A percentile compares a stretch with the other conserved stretches of the same genome.
Evolutionary conservation across 1,140 invertebrate species (phyloP).

Genomic region (Nylanderia fulva): DNA sequence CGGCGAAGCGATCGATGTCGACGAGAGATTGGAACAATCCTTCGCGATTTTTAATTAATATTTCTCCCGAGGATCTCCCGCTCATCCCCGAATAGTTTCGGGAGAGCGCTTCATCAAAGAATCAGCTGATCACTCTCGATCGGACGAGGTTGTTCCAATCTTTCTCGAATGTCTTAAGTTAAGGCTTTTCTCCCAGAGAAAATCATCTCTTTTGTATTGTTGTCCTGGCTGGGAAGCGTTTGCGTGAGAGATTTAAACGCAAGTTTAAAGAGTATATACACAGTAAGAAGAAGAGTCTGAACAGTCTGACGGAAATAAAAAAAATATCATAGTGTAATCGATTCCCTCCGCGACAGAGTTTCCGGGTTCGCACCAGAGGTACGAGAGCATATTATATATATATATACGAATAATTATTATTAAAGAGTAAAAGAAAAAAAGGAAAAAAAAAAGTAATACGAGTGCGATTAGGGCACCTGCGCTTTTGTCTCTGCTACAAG

Average conservation of each 20-base stretch:
- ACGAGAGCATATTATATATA: slow-evolving; percentile 58
- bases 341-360: slow-evolving; percentile 17
- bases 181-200: slow-evolving; percentile 2
- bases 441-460: slow-evolving; percentile 46
- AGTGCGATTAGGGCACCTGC: slow-evolving; percentile 80
- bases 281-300: too few relatives aligned
- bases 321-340: neutral
- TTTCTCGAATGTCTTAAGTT: neutral
- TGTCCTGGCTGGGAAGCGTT: slow-evolving; percentile 12
- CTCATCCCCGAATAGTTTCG: too few relatives aligned
- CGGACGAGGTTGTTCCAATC: neutral
- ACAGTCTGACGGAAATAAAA: neutral
- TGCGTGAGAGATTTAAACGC: neutral
- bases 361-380: slow-evolving; percentile 64
- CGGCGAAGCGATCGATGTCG: neutral
- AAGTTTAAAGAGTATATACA: neutral
- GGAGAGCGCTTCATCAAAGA: too few relatives aligned
- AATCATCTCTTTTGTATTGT: neutral
- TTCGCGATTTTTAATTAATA: neutral
- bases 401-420: slow-evolving; percentile 64
- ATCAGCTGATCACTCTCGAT: neutral
- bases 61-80: neutral
- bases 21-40: neutral
- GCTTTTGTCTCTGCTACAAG: slow-evolving; percentile 83
- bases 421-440: slow-evolving; percentile 13